Evolutionary conservation across 2,797 vertebrate species (phyloP), one percentile per base, ranked within the genome.

Genomic region (Acrossocheilus fasciatus): DNA sequence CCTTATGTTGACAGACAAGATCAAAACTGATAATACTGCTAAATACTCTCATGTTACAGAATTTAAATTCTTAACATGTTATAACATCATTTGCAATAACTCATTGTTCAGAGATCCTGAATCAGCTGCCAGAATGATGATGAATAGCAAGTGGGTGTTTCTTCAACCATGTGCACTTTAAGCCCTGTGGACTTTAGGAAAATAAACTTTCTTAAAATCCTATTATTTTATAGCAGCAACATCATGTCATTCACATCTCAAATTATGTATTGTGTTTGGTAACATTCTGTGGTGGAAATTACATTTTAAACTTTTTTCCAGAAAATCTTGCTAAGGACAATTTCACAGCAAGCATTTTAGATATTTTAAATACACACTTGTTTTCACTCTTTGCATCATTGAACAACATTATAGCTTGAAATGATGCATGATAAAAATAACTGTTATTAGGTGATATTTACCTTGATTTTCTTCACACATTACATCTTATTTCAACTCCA

Each of bases 81-180:
- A 59, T n/a, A 8, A 39, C 43, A 6, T 75, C 0, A n/a, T 84
- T 77, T 77, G 45, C 12, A 41, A 54, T 30, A 68, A 39, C 26
- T 4, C 8, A 11, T 64, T 12, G 57, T 76, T 50, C 8, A 76
- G 66, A 45, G 26, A 77, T 43, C 30, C 12, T 69, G 47, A 66
- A 77, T 14, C 34, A 69, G 62, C 83, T 84, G 74, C 83, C 73
- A 75, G 26, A 73, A 45, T 17, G n/a, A 80, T 64, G 57, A 69
- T 69, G 36, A 9, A 77, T 54, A 68, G 52, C 11, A 30, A 64
- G 14, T 62, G 8, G 14, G 39, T 62, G 57, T 79, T 45, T 79
- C 77, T 62, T 79, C 14, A 79, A 64, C n/a, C 39, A 6, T 11
- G 14, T 18, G 23, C 54, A 59, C 54, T 17, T 78, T 57, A 14